A percentile compares a stretch with the other conserved stretches of the same genome.
Evolutionary conservation across 23 tunicate species (phyloP).

Genomic region (Diplosoma virens): DNA sequence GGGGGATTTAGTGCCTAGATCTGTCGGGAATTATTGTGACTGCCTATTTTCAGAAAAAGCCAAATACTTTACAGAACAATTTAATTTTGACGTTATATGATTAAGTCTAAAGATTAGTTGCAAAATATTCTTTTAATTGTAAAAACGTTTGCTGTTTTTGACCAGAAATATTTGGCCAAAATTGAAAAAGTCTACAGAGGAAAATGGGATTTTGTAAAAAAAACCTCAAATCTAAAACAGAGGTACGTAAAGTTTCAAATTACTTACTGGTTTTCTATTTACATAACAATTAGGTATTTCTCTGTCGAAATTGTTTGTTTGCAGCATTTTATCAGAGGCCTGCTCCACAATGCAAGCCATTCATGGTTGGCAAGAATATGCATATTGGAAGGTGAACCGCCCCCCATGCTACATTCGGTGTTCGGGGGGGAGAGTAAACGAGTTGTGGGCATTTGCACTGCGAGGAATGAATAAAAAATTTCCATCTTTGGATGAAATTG

Average conservation of each 20-base stretch:
- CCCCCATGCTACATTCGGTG: conserved; percentile 35
- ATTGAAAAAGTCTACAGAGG: conserved; percentile 27
- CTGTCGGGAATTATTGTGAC: too few relatives aligned
- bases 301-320: background rate
- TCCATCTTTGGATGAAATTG: background rate
- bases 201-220: conserved; percentile 53
- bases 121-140: too few relatives aligned
- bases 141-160: too few relatives aligned
- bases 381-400: conserved; percentile 52
- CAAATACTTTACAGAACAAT: too few relatives aligned
- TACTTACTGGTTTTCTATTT: background rate
- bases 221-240: conserved; percentile 19
- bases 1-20: too few relatives aligned
- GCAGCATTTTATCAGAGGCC: conserved; percentile 26
- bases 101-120: too few relatives aligned
- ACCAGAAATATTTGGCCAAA: conserved; percentile 43
- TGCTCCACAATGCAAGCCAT: conserved; percentile 47
- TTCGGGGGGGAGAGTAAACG: background rate
- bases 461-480: conserved; percentile 42
- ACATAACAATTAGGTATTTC: background rate
- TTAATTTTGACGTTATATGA: too few relatives aligned
- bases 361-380: conserved; percentile 60
- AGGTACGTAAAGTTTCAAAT: conserved; percentile 39
- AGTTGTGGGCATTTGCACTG: background rate
- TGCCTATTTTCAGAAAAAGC: too few relatives aligned